A percentile compares a stretch with the other conserved stretches of the same genome.
phyloP scores from a whole-genome alignment of 2,888 invertebrate genomes.

The Trichopria drosophilae region DNA sequence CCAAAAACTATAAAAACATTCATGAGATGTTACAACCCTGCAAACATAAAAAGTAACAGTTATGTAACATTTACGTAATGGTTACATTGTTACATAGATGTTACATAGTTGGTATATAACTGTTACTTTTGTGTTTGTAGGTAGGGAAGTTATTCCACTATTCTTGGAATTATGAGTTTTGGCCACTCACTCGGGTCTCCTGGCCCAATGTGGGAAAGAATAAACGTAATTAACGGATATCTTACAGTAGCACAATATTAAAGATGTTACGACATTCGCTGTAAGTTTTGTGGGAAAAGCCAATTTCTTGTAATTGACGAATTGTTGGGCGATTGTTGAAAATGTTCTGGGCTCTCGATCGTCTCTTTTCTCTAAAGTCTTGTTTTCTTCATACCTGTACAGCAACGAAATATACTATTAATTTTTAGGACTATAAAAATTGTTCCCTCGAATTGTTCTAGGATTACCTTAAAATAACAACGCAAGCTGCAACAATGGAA shows the following conservation, averaged over 20 bases:
- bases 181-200: too few relatives aligned
- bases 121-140: too few relatives aligned
- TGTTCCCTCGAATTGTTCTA: not conserved
- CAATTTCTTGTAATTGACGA: conserved; percentile 56
- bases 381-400: conserved; percentile 55
- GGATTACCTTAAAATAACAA: conserved; percentile 76
- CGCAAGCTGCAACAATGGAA: conserved; percentile 86
- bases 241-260: conserved; percentile 58
- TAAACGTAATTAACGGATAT: too few relatives aligned
- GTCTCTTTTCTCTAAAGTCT: conserved; percentile 51
- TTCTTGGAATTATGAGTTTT: too few relatives aligned
- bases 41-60: too few relatives aligned
- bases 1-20: too few relatives aligned
- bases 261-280: conserved; percentile 56
- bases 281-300: conserved; percentile 57
- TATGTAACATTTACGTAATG: too few relatives aligned
- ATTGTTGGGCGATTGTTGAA: conserved; percentile 44
- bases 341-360: conserved; percentile 46
- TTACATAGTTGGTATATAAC: too few relatives aligned
- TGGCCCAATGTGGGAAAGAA: too few relatives aligned
- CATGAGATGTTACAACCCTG: too few relatives aligned
- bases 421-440: not conserved
- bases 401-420: not conserved
- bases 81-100: too few relatives aligned
- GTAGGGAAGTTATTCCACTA: too few relatives aligned